These are phyloP conservation scores for Sitobion miscanthi DNA, from an alignment of 1,140 invertebrate species.

Conservation along the genomic window DNA sequence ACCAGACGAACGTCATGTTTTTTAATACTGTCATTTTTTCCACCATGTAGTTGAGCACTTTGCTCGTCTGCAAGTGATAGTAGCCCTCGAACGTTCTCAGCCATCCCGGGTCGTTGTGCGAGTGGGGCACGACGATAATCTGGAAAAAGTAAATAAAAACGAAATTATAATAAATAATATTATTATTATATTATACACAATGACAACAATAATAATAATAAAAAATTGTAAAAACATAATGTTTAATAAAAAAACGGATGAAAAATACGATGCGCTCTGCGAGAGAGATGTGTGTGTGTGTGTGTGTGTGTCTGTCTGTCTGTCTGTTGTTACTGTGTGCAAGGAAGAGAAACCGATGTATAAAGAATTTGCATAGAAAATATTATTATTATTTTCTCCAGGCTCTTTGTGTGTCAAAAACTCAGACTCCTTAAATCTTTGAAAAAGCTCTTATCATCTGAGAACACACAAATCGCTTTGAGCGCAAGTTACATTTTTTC, in stretches of 20 bases:
- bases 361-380: constrained; percentile 20
- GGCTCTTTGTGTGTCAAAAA: constrained; percentile 10
- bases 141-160: constrained; percentile 62
- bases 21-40: constrained; percentile 84
- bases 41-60: constrained; percentile 90
- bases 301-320: no score
- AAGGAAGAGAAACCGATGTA: neutral
- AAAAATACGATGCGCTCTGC: neutral
- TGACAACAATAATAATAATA: neutral
- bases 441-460: constrained; percentile 29
- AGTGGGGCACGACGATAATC: constrained; percentile 86
- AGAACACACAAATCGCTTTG: constrained; percentile 28
- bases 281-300: neutral
- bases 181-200: neutral
- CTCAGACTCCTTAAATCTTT: constrained; percentile 37
- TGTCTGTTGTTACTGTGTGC: neutral
- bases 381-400: constrained; percentile 39
- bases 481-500: constrained; percentile 17
- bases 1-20: constrained; percentile 97
- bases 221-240: neutral
- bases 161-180: neutral
- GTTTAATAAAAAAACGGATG: constrained; percentile 27
- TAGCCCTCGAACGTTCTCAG: constrained; percentile 95
- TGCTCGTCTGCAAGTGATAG: constrained; percentile 83
- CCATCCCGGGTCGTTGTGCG: constrained; percentile 95